Evolutionary conservation across 2,797 vertebrate genomes (phyloP).

Genomic region (Florisuga fusca): DNA sequence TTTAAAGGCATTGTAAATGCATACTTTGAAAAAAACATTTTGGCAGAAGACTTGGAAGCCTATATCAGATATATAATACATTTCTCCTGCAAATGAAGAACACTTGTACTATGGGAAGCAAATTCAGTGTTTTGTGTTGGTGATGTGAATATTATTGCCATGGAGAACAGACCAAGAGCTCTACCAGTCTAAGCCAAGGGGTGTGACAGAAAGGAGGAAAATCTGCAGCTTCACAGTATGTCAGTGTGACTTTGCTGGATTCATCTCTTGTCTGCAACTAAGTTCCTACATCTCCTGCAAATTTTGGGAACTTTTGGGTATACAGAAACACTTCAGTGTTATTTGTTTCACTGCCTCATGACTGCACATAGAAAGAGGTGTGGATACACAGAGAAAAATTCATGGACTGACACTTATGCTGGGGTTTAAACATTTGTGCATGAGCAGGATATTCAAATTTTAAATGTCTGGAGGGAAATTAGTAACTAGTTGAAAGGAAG

Average conservation of each 20-base stretch:
- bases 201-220: background rate
- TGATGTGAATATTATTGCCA: background rate
- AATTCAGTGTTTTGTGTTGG: background rate
- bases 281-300: background rate
- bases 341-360: background rate
- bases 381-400: rapidly evolving
- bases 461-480: background rate
- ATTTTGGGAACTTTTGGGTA: background rate
- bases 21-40: background rate
- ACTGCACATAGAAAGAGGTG: background rate
- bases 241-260: background rate
- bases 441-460: background rate
- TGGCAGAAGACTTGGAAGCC: background rate
- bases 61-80: background rate
- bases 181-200: background rate
- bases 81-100: background rate
- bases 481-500: background rate
- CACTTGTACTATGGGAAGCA: background rate
- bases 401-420: background rate
- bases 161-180: background rate
- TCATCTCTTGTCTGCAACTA: background rate
- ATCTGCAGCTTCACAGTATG: background rate
- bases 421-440: background rate
- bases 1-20: background rate
- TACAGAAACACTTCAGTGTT: background rate